Base-by-base conservation (phyloP, 2,888 invertebrate species). In the Lasioglossum calceatum region DNA sequence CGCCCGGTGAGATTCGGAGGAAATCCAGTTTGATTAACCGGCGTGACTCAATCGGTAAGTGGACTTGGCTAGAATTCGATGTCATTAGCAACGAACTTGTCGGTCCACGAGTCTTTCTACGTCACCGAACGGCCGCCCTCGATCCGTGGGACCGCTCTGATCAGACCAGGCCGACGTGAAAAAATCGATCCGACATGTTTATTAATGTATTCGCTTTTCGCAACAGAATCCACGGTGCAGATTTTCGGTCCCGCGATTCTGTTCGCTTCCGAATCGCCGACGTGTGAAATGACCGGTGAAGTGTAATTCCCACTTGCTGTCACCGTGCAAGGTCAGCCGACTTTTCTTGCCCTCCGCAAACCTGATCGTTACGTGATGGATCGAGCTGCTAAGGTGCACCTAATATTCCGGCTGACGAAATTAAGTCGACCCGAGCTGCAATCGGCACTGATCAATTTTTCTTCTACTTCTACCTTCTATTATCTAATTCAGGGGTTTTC, bases 121-220 rank as follows among this genome's bases (percentile, higher is more conserved):
- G 82, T 58, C 77, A 47, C 14, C 75, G 84, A 78, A 54, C 77
- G 54, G 32, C 27, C 77, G 78, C 72, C 75, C 82, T 82, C 75
- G 82, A 76, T 82, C 75, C n/a, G 27, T 16, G 73, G 44, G 54
- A 78, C 78, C 47, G 61, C 50, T 27, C 47, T 39, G 77, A 84
- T 47, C 54, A 77, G 74, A 74, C 47, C n/a, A 23, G 61, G 44
- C 10, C 19, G 67, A 77, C 19, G 58, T 23, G 71, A 64, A 79
- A 82, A 47, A 79, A 42, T 14, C 5, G 42, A 71, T 14, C n/a
- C 42, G 42, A 42, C 42, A n/a, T 7, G 14, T n/a, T n/a, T n/a
- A 27, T 42, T 42, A 39, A 71, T 42, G 14, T 71, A 23, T 42
- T 42, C 70, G 70, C 50, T n/a, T 70, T 70, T 70, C 39, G 23